phyloP scores from a whole-genome alignment of 2,797 vertebrate species.

The Phoxinus dragarum region DNA sequence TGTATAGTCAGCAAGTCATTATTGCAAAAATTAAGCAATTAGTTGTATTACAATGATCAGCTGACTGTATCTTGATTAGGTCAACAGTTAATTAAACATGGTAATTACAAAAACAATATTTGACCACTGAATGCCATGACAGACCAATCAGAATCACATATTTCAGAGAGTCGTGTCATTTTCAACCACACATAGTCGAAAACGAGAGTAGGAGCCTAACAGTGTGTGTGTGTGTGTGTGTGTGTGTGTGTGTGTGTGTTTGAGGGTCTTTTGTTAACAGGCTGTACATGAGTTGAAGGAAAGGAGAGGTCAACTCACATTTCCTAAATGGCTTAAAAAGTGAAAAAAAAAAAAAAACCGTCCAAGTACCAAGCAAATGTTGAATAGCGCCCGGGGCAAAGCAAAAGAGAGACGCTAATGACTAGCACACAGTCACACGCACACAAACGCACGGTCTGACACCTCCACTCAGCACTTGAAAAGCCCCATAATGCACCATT shows the following conservation, averaged over 20 bases:
- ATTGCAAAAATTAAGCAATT: not conserved
- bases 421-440: conserved; percentile 57
- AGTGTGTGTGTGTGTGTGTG: not conserved
- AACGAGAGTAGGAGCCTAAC: not conserved
- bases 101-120: not conserved
- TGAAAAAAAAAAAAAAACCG: conserved; percentile 43
- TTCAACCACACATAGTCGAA: not conserved
- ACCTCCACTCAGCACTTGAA: conserved; percentile 61
- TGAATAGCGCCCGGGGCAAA: conserved; percentile 73
- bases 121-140: not conserved
- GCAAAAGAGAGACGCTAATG: conserved; percentile 51
- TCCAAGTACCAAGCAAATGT: conserved; percentile 67
- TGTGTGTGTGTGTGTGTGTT: conserved; percentile 7
- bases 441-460: conserved; percentile 50
- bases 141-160: not conserved
- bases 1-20: not conserved
- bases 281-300: conserved; percentile 49
- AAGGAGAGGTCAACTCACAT: conserved; percentile 71
- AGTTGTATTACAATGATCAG: not conserved
- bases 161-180: not conserved
- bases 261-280: conserved; percentile 33
- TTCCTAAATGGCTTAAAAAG: conserved; percentile 73
- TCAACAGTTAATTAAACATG: not conserved
- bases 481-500: conserved; percentile 59
- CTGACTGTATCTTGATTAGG: not conserved